Base-by-base conservation (phyloP, 2,888 invertebrate species). In the Tetragonisca angustula region DNA sequence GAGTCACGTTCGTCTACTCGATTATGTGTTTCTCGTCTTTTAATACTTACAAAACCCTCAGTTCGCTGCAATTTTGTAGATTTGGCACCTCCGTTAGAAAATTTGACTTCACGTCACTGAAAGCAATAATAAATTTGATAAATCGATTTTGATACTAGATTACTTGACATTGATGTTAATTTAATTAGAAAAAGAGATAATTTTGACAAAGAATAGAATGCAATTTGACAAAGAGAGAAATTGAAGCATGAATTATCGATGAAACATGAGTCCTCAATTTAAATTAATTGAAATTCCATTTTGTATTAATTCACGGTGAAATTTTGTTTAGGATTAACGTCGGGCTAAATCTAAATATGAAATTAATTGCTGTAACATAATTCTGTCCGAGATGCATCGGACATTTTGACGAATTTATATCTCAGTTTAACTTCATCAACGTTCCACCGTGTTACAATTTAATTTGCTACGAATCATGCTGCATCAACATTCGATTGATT, bases 51-150 rank as follows among this genome's bases (percentile, higher is more conserved):
- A 98, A 95, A 93, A 98, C 97, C 94, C 97, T 96, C 93, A 99
- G 96, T 93, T 98, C 97, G 88, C 95, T 95, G 95, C 99, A 99
- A 88, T 96, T 96, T 88, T 95, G 96, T 92, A 99, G 95, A 90
- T 97, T 96, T 69, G 99, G 98, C 91, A 99, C 95, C 82, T 95
- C 95, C 78, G 95, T 95, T 91, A 99, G 95, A 91, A 96, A 96
- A 95, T 99, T 99, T 64, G 97, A 97, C 95, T 98, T 98, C 91
- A 98, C 95, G 94, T 98, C 98, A 92, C 98, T 98, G 95, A 67
- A 95, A 27, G 72, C 1, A 6, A 36, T 54, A 17, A n/a, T 59
- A n/a, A 15, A 59, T n/a, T 15, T 59, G n/a, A 59, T n/a, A n/a
- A 56, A 56, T 13, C 27, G 4, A 56, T 56, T 2, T 56, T n/a